Evolutionary conservation across 2,888 invertebrate species (phyloP).

Genomic region (Lepidonotus clava): DNA sequence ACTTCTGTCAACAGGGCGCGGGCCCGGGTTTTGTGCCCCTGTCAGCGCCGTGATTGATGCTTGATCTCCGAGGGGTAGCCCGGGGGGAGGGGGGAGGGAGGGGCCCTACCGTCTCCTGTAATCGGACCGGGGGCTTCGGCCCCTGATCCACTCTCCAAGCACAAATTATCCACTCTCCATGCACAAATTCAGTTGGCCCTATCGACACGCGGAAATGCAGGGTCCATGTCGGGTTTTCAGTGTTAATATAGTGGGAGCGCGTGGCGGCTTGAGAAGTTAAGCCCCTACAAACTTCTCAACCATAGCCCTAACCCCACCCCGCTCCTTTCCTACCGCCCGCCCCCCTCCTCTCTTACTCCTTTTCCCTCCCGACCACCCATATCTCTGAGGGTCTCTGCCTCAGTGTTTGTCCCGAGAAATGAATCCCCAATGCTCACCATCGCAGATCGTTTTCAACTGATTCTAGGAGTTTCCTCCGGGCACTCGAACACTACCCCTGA

Average conservation of each 20-base stretch:
- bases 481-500: too few relatives aligned
- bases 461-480: neutral
- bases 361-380: neutral
- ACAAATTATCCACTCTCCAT: neutral
- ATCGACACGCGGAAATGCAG: neutral
- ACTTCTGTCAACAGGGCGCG: neutral
- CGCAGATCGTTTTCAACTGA: conserved; percentile 8
- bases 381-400: neutral
- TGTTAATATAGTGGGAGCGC: neutral
- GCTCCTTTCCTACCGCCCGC: neutral
- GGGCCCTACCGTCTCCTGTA: neutral
- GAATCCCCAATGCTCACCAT: conserved; percentile 3
- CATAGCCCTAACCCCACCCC: neutral
- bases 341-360: neutral
- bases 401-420: conserved; percentile 9
- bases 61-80: neutral
- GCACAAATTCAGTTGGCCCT: neutral
- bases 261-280: neutral
- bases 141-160: neutral
- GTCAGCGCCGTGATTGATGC: conserved; percentile 43
- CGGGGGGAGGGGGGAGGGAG: neutral
- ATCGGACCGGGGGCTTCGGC: neutral
- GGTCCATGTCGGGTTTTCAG: neutral
- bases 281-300: neutral
- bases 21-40: conserved; percentile 11